phyloP scores from a whole-genome alignment of 2,113 vertebrate species.

The Onychorhynchus coronatus region DNA sequence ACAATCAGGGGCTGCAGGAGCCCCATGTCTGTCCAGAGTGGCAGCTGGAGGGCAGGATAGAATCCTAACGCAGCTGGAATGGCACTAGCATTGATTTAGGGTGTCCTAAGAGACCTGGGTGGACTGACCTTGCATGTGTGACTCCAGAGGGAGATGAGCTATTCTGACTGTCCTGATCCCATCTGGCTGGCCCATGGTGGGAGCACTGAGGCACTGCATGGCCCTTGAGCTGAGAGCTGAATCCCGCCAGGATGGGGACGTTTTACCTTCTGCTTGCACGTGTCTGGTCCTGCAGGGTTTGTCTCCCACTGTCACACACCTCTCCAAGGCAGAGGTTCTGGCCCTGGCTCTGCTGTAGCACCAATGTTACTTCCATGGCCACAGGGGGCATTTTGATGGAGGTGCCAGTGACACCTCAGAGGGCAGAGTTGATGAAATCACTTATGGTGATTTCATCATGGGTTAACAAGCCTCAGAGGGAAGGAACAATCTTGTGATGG shows the following conservation, averaged over 20 bases:
- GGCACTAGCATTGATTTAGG: background rate
- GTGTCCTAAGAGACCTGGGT: background rate
- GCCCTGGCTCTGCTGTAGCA: background rate
- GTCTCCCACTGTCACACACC: background rate
- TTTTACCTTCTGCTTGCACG: background rate
- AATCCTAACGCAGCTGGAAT: background rate
- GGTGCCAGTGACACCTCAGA: background rate
- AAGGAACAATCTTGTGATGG: background rate
- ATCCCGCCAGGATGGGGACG: rapidly evolving
- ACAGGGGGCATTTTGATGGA: background rate
- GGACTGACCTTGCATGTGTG: rapidly evolving
- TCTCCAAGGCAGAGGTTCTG: background rate
- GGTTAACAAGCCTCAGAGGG: background rate
- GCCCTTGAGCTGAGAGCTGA: background rate
- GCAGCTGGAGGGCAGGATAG: background rate
- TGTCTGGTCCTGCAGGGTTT: background rate
- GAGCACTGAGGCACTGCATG: background rate
- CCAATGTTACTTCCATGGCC: rapidly evolving
- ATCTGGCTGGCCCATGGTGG: rapidly evolving
- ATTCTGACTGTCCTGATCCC: background rate
- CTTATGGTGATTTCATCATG: background rate
- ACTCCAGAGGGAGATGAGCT: background rate
- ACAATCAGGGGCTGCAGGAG: background rate
- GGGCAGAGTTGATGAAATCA: background rate
- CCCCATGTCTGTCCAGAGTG: background rate